These are phyloP conservation scores for Atlantisia rogersi DNA, from an alignment of 2,113 vertebrate species.

Conservation along the genomic window DNA sequence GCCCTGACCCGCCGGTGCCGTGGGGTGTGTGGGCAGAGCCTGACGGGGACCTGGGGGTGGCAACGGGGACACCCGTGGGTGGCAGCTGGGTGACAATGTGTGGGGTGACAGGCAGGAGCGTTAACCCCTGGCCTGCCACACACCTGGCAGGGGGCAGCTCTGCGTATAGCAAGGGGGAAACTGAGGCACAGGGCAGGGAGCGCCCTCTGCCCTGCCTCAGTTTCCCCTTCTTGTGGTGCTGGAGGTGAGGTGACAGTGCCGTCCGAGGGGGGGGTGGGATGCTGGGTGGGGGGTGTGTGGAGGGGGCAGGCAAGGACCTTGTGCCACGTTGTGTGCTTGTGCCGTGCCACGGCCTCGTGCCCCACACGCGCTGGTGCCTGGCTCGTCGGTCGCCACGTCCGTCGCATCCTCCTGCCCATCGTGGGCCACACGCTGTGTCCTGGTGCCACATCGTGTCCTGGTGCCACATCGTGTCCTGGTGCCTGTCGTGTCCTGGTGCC, in stretches of 20 bases:
- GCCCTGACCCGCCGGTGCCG: not conserved
- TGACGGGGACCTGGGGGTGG: not conserved
- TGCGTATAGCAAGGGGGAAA: rapidly evolving
- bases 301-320: not conserved
- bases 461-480: not conserved
- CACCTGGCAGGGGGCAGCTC: rapidly evolving
- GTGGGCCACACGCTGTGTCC: rapidly evolving
- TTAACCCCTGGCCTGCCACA: not conserved
- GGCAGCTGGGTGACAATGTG: not conserved
- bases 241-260: rapidly evolving
- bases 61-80: not conserved
- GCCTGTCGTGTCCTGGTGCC: rapidly evolving
- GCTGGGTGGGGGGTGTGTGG: not conserved
- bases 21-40: not conserved
- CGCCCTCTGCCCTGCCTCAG: not conserved
- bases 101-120: not conserved
- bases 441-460: rapidly evolving
- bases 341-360: not conserved
- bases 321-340: not conserved
- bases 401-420: rapidly evolving
- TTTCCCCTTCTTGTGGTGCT: not conserved
- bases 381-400: not conserved
- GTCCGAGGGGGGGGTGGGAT: not conserved
- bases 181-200: not conserved
- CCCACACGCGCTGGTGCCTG: not conserved